Evolutionary conservation across 2,113 vertebrate genomes (phyloP).

Genomic region (Phrynosoma platyrhinos): DNA sequence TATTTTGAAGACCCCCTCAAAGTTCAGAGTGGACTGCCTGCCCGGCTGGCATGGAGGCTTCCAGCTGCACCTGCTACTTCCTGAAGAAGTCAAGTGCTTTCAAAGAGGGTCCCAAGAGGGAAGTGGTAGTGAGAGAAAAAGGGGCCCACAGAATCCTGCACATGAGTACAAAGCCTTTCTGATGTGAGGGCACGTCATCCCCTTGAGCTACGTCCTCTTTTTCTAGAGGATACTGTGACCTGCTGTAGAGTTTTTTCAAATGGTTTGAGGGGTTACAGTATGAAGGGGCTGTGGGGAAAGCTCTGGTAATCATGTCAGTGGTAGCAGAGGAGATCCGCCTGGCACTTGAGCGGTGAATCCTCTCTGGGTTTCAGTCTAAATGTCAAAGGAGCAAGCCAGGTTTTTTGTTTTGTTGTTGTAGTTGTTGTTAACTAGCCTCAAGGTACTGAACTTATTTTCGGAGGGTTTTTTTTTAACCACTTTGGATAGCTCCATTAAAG

Average conservation of each 20-base stretch:
- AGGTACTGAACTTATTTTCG: too few relatives aligned
- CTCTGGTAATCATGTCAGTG: not conserved
- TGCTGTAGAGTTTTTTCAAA: not conserved
- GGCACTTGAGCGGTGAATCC: too few relatives aligned
- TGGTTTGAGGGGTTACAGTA: not conserved
- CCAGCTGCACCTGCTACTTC: not conserved
- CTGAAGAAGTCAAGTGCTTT: not conserved
- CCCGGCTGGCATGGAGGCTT: too few relatives aligned
- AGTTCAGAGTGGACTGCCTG: too few relatives aligned
- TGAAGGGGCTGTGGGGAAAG: not conserved
- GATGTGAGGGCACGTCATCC: not conserved
- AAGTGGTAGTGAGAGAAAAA: not conserved
- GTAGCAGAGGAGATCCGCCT: too few relatives aligned
- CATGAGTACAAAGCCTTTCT: not conserved
- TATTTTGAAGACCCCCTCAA: too few relatives aligned
- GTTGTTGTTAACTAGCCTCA: too few relatives aligned
- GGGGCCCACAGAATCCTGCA: not conserved
- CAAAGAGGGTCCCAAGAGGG: not conserved
- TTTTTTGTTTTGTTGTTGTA: too few relatives aligned
- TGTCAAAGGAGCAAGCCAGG: too few relatives aligned
- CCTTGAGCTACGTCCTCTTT: not conserved
- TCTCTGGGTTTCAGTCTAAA: too few relatives aligned
- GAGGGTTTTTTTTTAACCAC: too few relatives aligned
- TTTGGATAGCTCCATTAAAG: too few relatives aligned
- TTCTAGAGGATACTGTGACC: not conserved